A percentile compares a stretch with the other conserved stretches of the same genome.
Conservation (phyloP, 1,140 invertebrate species). For the Atta texana region DNA sequence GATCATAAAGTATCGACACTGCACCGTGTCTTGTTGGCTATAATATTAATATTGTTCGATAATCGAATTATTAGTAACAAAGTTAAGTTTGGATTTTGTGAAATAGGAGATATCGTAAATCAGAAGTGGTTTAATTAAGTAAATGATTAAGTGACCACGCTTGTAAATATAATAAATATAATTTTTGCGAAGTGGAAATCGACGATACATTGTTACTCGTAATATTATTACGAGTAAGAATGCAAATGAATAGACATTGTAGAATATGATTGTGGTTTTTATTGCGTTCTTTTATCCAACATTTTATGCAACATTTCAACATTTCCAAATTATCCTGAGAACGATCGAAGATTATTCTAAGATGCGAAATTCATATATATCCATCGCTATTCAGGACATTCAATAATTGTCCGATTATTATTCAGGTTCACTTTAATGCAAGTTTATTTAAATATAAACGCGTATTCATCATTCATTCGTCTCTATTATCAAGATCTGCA, state of each 20-base stretch:
- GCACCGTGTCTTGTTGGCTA: neutral
- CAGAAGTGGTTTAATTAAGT: neutral
- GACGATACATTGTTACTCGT: neutral
- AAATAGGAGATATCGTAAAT: neutral
- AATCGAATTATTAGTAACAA: constrained; percentile 2
- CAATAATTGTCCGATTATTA: neutral
- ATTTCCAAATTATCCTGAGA: neutral
- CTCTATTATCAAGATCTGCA: neutral
- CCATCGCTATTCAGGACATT: neutral
- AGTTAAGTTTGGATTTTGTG: constrained; percentile 19
- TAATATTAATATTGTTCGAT: neutral
- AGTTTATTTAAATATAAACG: constrained; percentile 19
- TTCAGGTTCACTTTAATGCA: neutral
- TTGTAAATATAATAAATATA: constrained; percentile 6
- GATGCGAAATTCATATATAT: neutral
- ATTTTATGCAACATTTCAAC: neutral
- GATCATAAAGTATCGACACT: neutral
- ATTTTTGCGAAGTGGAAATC: constrained; percentile 5
- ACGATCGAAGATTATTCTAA: neutral
- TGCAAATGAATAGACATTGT: neutral
- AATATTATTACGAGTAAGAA: constrained; percentile 22
- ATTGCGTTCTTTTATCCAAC: neutral
- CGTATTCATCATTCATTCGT: neutral
- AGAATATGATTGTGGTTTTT: neutral
- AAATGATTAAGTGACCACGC: neutral